Conservation (phyloP, 2,797 vertebrate species). For the Rhinella marina region DNA sequence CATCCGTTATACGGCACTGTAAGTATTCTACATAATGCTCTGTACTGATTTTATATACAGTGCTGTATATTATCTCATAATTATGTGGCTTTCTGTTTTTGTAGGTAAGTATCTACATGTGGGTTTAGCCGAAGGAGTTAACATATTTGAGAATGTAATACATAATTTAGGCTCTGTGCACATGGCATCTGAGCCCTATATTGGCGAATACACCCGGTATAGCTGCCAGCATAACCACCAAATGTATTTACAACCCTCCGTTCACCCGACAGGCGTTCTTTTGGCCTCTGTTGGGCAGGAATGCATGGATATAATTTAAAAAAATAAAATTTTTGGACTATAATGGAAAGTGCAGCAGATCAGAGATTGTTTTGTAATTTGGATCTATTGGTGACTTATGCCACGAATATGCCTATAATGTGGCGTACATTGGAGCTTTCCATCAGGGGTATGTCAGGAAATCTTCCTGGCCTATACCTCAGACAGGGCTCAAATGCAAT, state of each 20-base stretch:
- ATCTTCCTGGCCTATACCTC: no score
- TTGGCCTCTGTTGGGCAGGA: no score
- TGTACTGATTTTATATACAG: conserved; percentile 73
- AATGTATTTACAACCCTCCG: no score
- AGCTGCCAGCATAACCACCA: not conserved
- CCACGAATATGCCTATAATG: no score
- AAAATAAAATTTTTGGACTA: no score
- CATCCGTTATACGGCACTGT: conserved; percentile 88
- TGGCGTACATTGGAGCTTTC: not conserved
- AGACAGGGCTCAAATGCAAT: not conserved
- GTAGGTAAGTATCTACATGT: conserved; percentile 78
- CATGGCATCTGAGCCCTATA: not conserved
- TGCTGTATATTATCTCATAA: conserved; percentile 64
- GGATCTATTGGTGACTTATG: no score
- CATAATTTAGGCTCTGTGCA: not conserved
- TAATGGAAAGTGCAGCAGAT: no score
- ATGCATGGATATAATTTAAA: not conserved
- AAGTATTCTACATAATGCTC: conserved; percentile 93
- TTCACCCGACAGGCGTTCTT: no score
- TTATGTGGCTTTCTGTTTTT: conserved; percentile 65
- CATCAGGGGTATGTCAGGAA: no score
- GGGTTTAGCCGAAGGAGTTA: conserved; percentile 71
- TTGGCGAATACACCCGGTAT: not conserved
- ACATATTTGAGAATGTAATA: conserved; percentile 8
- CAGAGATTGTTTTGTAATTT: no score